These are phyloP conservation scores for Parauchenoglanis punctatus DNA, from an alignment of 2,797 vertebrate species.

Conservation along the genomic window DNA sequence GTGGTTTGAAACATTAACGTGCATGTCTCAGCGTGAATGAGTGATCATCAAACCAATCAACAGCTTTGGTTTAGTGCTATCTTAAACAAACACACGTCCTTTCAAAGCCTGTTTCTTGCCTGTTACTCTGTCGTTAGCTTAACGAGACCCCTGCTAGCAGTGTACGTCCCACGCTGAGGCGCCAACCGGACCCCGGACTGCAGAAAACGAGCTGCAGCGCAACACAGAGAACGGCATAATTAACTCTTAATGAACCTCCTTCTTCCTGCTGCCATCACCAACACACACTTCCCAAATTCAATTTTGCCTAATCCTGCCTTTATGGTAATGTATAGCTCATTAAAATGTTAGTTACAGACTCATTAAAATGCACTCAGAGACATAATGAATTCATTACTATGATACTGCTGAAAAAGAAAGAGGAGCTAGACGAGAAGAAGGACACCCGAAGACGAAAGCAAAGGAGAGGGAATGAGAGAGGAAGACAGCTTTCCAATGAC, in stretches of 20 bases:
- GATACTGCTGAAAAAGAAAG: conserved; percentile 83
- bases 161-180: conserved; percentile 67
- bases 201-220: conserved; percentile 70
- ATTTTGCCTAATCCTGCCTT: conserved; percentile 88
- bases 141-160: conserved; percentile 67
- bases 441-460: conserved; percentile 70
- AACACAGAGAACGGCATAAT: conserved; percentile 83
- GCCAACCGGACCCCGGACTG: conserved; percentile 65
- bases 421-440: conserved; percentile 70
- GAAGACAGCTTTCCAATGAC: conserved; percentile 87
- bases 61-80: neutral
- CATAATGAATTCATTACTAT: conserved; percentile 93
- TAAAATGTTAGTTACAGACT: conserved; percentile 96
- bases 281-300: conserved; percentile 77
- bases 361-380: conserved; percentile 92
- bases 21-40: neutral
- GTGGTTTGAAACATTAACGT: neutral
- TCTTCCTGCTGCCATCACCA: conserved; percentile 66
- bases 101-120: conserved; percentile 67
- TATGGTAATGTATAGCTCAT: conserved; percentile 93
- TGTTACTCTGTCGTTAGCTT: conserved; percentile 67
- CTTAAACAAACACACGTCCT: conserved; percentile 29
- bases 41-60: neutral
- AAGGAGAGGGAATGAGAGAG: conserved; percentile 67
- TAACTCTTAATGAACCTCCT: conserved; percentile 89